Evolutionary conservation across 2,113 vertebrate genomes (phyloP), one percentile per base, ranked within the genome.

Genomic region (Chamaea fasciata): DNA sequence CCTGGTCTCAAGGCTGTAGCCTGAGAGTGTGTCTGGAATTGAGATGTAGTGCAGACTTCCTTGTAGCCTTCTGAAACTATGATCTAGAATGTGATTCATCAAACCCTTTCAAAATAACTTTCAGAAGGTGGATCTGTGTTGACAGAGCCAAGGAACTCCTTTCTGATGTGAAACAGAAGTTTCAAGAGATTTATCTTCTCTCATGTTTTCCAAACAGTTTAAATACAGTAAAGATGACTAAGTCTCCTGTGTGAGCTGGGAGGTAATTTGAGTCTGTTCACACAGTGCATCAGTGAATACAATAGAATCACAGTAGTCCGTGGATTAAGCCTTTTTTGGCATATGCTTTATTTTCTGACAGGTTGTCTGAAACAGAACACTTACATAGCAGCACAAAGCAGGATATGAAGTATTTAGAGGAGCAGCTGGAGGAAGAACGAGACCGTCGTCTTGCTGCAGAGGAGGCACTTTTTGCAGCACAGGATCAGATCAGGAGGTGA

Each of bases 391-490:
- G 92, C 90, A 98, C 96, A 44, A 98, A 93, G 80, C 95, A 68
- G 89, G 97, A 98, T 76, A 73, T 98, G 79, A 93, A 33, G 1
- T 97, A 96, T 28, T 77, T 99, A 11, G 98, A 99, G 96, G 98
- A 99, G 92, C 98, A 98, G 83, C 97, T 99, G 46, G 97, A 98
- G 76, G 98, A 98, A 53, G 98, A 98, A 24, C 98, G 97, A 65
- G 98, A 99, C 56, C 98, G 75, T 78, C 98, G 99, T 60, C 22
- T 95, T 27, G 96, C 95, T n/a, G 95, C 94, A 7, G 97, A 98
- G 90, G 96, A 95, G 31, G 96, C 96, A 0, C 96, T 98, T 9
- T 89, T 92, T 10, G 87, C 63, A 1, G 97, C 97, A 0, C 97
- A 98, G 94, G 98, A 98, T 31, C 97, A 98, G 68, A 94, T 98